These are phyloP conservation scores for Subacronicta megacephala DNA, from an alignment of 2,888 invertebrate genomes.

Conservation along the genomic window DNA sequence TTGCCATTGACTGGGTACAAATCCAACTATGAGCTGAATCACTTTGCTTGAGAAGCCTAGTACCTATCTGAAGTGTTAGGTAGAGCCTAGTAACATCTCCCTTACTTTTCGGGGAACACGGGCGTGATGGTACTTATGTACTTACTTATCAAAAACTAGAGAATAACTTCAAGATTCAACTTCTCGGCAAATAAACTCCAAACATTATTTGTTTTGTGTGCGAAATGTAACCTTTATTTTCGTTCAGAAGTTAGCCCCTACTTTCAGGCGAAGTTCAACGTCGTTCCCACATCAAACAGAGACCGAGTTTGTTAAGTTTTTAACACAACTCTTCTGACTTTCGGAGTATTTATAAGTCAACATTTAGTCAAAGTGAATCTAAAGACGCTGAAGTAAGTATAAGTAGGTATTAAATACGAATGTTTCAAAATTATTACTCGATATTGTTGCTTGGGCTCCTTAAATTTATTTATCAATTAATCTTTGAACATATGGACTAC, in stretches of 20 bases:
- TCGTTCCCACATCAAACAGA: constrained; percentile 59
- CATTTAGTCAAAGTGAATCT: constrained; percentile 54
- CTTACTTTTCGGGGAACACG: no score
- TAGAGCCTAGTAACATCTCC: no score
- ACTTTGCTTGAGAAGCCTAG: no score
- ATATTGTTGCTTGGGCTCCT: no score
- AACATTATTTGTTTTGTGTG: constrained; percentile 48
- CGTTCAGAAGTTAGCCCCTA: constrained; percentile 41
- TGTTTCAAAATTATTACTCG: constrained; percentile 3
- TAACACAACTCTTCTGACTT: constrained; percentile 58
- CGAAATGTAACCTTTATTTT: constrained; percentile 52
- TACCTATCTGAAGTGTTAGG: no score
- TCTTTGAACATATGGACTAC: no score
- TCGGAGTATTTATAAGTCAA: constrained; percentile 54
- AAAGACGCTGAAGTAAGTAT: constrained; percentile 18
- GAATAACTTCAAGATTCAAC: constrained; percentile 27
- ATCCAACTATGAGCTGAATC: no score
- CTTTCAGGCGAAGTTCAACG: constrained; percentile 48
- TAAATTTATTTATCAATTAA: no score
- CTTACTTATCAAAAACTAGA: neutral
- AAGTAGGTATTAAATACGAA: constrained; percentile 32
- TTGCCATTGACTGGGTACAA: no score
- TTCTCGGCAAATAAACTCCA: constrained; percentile 30
- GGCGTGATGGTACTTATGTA: no score
- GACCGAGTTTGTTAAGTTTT: constrained; percentile 59